phyloP scores from a whole-genome alignment of 2,113 vertebrate species.

The Chrysochloris asiatica region DNA sequence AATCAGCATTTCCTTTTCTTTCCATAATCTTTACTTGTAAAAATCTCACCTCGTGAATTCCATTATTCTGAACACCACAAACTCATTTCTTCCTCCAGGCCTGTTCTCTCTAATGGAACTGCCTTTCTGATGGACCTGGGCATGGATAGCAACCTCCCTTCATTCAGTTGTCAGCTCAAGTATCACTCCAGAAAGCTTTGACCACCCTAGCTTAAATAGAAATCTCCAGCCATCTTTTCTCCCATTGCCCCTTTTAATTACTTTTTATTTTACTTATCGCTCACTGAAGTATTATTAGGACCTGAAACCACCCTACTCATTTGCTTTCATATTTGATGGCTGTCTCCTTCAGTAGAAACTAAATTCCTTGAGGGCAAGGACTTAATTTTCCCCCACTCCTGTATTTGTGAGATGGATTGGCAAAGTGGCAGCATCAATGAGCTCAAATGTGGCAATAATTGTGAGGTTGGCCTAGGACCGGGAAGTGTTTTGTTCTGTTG shows the following conservation, averaged over 20 bases:
- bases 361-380: background rate
- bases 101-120: background rate
- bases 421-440: too few species aligned
- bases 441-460: too few species aligned
- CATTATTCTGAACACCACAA: background rate
- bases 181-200: background rate
- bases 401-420: background rate
- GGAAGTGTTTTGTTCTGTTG: too few species aligned
- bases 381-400: background rate
- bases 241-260: background rate
- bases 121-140: background rate
- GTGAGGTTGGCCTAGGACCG: too few species aligned
- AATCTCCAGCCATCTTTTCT: background rate
- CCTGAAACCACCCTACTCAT: background rate
- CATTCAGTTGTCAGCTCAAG: background rate
- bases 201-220: background rate
- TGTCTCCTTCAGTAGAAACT: background rate
- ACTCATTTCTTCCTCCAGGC: background rate
- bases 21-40: background rate
- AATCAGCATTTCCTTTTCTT: background rate
- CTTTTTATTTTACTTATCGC: background rate
- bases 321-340: background rate
- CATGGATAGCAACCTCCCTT: background rate
- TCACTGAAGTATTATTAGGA: conserved; percentile 2
- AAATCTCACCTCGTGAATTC: background rate